Evolutionary conservation across 2,888 invertebrate genomes (phyloP), one percentile per base, ranked within the genome.

Genomic region (Pseudanteris insignis): DNA sequence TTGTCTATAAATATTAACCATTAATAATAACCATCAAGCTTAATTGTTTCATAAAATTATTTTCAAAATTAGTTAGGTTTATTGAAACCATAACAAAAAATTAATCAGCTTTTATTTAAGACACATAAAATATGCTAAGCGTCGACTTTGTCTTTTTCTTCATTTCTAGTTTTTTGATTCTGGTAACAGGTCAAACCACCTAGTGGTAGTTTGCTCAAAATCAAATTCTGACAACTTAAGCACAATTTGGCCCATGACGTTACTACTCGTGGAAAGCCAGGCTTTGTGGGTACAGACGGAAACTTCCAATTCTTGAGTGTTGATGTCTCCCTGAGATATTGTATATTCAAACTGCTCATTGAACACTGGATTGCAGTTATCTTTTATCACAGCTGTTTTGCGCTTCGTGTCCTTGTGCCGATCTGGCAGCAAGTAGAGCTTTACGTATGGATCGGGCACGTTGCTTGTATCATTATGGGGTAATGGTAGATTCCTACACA

Each of bases 321-420:
- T 85, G 44, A 95, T 80, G 76, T 95, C 95, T 1, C 88, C 89
- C 67, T 89, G 86, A 1, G 91, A 91, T 65, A 95, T 88, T 33
- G 89, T 83, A 83, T 93, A 96, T 78, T 96, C 95, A 75, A 95
- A 94, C 67, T 89, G 89, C 75, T 94, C 92, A 79, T 96, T 95
- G 78, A 89, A 96, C 14, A 90, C 85, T 0, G 96, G 95, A 84
- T 92, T 92, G 74, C 94, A 93, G 75, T 89, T 93, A 79, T 96
- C 94, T 77, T 94, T 94, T 60, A 91, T 82, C 8, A 91, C 89
- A 67, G 84, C 85, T 8, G 94, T 94, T 81, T 93, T 94, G 32
- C 93, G 86, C 80, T 94, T 94, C 0, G 91, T 88, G 65, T 93
- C 92, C 80, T 91, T 92, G 34, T 89, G 86, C 47, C 92, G 86